Evolutionary conservation across 2,113 vertebrate species (phyloP).

Genomic region (Hemicordylus capensis): DNA sequence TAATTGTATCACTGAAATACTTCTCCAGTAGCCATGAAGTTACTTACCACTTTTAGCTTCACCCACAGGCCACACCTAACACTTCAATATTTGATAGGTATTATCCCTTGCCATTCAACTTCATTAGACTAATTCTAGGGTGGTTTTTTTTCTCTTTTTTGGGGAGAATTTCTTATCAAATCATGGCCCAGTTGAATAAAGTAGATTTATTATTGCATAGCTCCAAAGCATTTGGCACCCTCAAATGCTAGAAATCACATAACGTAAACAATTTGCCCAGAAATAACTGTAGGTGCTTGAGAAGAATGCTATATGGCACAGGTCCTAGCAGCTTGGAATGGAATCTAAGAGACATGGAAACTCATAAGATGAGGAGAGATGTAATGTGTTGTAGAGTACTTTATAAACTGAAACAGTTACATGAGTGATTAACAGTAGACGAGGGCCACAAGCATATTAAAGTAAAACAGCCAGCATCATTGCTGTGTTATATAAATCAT

Average conservation of each 20-base stretch:
- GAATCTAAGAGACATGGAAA: background rate
- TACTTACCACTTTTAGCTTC: constrained; percentile 12
- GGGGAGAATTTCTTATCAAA: background rate
- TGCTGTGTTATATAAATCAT: too few species aligned
- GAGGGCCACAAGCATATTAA: background rate
- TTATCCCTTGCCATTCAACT: background rate
- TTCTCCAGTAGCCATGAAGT: background rate
- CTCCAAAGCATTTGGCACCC: background rate
- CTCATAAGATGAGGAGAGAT: background rate
- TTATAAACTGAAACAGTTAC: background rate
- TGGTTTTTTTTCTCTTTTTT: too few species aligned
- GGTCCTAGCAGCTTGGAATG: background rate
- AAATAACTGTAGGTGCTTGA: background rate
- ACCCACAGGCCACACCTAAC: background rate
- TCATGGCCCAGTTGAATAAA: background rate
- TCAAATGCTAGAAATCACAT: background rate
- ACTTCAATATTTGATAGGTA: background rate
- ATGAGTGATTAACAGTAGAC: background rate
- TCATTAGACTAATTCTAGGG: background rate
- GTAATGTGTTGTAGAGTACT: background rate
- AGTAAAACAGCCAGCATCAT: background rate
- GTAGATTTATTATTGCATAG: background rate
- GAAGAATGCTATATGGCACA: background rate
- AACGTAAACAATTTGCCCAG: background rate
- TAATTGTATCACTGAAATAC: background rate